Evolutionary conservation across 2,888 invertebrate species (phyloP).

Genomic region (Piscicola geometra): DNA sequence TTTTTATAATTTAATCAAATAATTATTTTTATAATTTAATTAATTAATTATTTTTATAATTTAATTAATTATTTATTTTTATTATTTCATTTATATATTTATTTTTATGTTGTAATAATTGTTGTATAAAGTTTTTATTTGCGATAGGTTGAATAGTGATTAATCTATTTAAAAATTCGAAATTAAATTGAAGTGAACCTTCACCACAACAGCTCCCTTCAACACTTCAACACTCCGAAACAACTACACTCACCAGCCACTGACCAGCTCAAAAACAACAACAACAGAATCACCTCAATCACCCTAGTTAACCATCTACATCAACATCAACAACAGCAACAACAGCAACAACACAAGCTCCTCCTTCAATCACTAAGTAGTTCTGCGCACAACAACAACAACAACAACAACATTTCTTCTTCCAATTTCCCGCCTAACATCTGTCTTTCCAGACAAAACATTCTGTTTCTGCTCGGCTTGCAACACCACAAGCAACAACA

Average conservation of each 20-base stretch:
- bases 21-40: too few relatives aligned
- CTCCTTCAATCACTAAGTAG: background rate
- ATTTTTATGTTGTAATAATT: too few relatives aligned
- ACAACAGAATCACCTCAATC: too few relatives aligned
- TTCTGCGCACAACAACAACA: slow-evolving; percentile 20
- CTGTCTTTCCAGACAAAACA: background rate
- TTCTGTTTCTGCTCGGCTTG: background rate
- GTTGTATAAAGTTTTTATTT: too few relatives aligned
- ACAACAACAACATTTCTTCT: background rate
- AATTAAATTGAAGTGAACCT: background rate
- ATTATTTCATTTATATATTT: too few relatives aligned
- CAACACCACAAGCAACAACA: slow-evolving; percentile 5
- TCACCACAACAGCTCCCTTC: background rate
- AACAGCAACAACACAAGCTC: slow-evolving; percentile 16
- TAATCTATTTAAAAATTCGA: background rate
- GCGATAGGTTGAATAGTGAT: too few relatives aligned
- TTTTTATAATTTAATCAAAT: too few relatives aligned
- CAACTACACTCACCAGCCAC: too few relatives aligned
- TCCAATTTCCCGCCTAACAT: background rate
- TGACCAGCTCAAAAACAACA: too few relatives aligned
- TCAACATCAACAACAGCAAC: background rate
- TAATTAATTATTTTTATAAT: too few relatives aligned
- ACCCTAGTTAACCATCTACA: background rate
- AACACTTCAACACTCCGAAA: background rate
- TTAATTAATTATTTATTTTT: too few relatives aligned